Percentiles rank a stretch among this genome's conserved stretches.
Evolutionary conservation across 2,113 vertebrate species (phyloP).

Genomic region (Columba livia): DNA sequence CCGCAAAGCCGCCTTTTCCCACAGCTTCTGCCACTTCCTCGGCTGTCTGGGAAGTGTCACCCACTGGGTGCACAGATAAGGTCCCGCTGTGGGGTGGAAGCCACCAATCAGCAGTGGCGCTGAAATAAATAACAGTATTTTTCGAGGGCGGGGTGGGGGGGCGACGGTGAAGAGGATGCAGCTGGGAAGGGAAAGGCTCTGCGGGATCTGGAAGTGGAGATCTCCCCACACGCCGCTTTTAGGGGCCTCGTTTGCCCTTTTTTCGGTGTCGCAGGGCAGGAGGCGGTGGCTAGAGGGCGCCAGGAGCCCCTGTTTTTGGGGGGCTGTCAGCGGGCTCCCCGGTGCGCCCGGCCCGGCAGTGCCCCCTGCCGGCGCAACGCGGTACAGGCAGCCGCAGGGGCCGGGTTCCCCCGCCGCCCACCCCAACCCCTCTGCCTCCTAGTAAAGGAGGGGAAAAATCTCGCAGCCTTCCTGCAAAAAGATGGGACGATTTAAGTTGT

Average conservation of each 20-base stretch:
- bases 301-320: no score
- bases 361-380: neutral
- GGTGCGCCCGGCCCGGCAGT: neutral
- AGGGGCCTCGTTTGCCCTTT: accelerated
- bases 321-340: no score
- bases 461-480: no score
- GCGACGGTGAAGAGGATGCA: neutral
- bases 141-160: no score
- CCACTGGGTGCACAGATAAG: neutral
- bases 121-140: no score
- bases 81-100: neutral
- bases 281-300: no score
- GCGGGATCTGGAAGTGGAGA: neutral
- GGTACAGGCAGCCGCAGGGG: neutral
- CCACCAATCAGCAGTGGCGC: neutral
- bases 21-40: neutral
- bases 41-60: neutral
- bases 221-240: accelerated
- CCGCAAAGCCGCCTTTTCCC: neutral
- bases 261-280: no score
- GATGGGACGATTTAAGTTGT: accelerated
- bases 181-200: no score
- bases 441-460: no score
- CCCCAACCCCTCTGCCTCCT: neutral
- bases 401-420: no score